Evolutionary conservation across 2,888 invertebrate genomes (phyloP).

Genomic region (Euproctis similis): DNA sequence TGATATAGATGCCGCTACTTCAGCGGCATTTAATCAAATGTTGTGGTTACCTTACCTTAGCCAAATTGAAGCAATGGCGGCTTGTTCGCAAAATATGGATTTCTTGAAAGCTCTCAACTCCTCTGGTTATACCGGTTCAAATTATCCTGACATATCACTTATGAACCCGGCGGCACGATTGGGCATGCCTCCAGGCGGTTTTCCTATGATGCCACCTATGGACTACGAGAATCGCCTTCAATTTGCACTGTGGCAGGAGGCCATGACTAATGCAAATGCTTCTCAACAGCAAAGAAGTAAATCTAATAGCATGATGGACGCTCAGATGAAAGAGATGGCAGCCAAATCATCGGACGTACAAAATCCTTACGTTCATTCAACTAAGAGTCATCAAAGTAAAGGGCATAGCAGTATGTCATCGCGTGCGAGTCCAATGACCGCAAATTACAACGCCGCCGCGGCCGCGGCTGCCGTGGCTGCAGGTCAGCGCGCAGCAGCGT

Average conservation of each 20-base stretch:
- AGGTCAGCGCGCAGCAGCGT: slow-evolving; percentile 39
- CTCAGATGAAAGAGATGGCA: slow-evolving; percentile 50
- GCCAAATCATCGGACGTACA: slow-evolving; percentile 57
- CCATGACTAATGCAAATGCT: slow-evolving; percentile 73
- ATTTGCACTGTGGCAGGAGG: slow-evolving; percentile 82
- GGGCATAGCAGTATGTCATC: slow-evolving; percentile 52
- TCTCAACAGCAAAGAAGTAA: slow-evolving; percentile 51
- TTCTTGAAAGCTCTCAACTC: slow-evolving; percentile 75
- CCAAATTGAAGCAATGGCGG: slow-evolving; percentile 77
- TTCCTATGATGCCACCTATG: slow-evolving; percentile 59
- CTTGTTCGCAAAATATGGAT: slow-evolving; percentile 74
- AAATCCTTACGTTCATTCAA: slow-evolving; percentile 62
- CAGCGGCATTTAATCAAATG: slow-evolving; percentile 83
- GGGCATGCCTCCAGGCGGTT: slow-evolving; percentile 50
- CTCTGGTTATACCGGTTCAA: slow-evolving; percentile 61
- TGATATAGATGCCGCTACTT: slow-evolving; percentile 81
- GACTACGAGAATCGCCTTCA: slow-evolving; percentile 76
- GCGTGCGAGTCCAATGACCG: slow-evolving; percentile 67
- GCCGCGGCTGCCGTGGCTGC: slow-evolving; percentile 5
- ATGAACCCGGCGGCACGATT: slow-evolving; percentile 59
- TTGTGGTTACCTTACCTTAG: slow-evolving; percentile 83
- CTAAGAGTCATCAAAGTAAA: slow-evolving; percentile 54
- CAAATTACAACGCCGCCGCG: slow-evolving; percentile 44
- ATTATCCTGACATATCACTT: slow-evolving; percentile 69
- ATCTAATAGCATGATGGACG: slow-evolving; percentile 30